A percentile compares a stretch with the other conserved stretches of the same genome.
These are phyloP conservation scores for Cryptoleucopteryx plumbea DNA, from an alignment of 2,113 vertebrate genomes.

Conservation along the genomic window DNA sequence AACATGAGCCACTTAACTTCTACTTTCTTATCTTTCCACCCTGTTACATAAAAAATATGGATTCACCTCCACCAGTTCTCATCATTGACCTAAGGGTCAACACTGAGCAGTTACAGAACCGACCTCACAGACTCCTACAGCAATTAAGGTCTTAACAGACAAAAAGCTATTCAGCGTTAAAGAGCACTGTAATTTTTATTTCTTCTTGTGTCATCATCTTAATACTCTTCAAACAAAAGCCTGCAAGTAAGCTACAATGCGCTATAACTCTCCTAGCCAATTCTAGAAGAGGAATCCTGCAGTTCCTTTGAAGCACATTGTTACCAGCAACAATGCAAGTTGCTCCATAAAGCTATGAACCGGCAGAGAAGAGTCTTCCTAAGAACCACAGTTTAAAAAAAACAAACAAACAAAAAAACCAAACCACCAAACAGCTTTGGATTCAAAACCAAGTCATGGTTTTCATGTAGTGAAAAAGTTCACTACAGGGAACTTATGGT, in stretches of 20 bases:
- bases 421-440: neutral
- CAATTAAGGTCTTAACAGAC: neutral
- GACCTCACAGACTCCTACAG: neutral
- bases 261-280: neutral
- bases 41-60: neutral
- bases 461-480: neutral
- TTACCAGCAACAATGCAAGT: conserved; percentile 31
- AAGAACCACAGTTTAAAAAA: neutral
- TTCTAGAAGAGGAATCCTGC: conserved; percentile 7
- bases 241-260: neutral
- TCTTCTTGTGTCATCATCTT: conserved; percentile 1
- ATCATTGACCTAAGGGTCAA: neutral
- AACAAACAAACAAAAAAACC: too few species aligned
- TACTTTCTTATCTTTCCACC: neutral
- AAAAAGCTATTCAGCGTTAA: neutral
- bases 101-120: neutral
- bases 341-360: neutral
- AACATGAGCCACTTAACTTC: neutral
- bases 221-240: conserved; percentile 21
- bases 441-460: neutral
- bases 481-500: neutral
- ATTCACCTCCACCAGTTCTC: neutral
- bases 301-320: conserved; percentile 27
- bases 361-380: neutral
- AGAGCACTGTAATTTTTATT: neutral